Evolutionary conservation across 30 jellyfish, hydroid and myxozoan species (phyloP), one percentile per base, ranked within the genome.

Genomic region (Aurelia sp.): DNA sequence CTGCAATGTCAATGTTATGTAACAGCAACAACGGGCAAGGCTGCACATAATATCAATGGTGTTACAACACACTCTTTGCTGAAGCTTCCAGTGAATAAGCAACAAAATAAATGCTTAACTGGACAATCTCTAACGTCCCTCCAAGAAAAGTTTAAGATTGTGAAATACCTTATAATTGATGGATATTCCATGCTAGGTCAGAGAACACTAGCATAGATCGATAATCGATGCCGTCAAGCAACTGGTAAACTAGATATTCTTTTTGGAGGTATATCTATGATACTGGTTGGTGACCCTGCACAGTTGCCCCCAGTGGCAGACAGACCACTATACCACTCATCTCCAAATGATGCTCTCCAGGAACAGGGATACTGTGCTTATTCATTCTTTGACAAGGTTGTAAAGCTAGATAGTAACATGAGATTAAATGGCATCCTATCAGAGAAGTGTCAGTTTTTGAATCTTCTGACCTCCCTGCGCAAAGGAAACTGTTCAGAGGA

Each of bases 51-150:
- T n/a, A n/a, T n/a, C n/a, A n/a, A n/a, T n/a, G n/a, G n/a, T n/a
- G n/a, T n/a, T n/a, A n/a, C n/a, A n/a, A n/a, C n/a, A n/a, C n/a
- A n/a, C n/a, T n/a, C n/a, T n/a, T n/a, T n/a, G n/a, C n/a, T n/a
- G n/a, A n/a, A n/a, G n/a, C n/a, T n/a, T n/a, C n/a, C n/a, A n/a
- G n/a, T n/a, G n/a, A n/a, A n/a, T n/a, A n/a, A n/a, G n/a, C n/a
- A n/a, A n/a, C n/a, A n/a, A n/a, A n/a, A n/a, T 40, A 40, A 40
- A 27, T 27, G 33, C 48, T 67, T 80, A 64, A 5, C 44, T 51
- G 90, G 90, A 15, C 67, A 48, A 23, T 37, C 90, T 40, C 85
- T 80, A 48, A 22, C 35, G 44, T 22, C 27, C 16, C 57, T 80
- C 11, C 73, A 80, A 80, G 71, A 64, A 18, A 51, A 65, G 62